Percentiles rank a stretch among this genome's conserved stretches.
These are phyloP conservation scores for Luscinia luscinia DNA, from an alignment of 2,797 vertebrate species.

Conservation along the genomic window DNA sequence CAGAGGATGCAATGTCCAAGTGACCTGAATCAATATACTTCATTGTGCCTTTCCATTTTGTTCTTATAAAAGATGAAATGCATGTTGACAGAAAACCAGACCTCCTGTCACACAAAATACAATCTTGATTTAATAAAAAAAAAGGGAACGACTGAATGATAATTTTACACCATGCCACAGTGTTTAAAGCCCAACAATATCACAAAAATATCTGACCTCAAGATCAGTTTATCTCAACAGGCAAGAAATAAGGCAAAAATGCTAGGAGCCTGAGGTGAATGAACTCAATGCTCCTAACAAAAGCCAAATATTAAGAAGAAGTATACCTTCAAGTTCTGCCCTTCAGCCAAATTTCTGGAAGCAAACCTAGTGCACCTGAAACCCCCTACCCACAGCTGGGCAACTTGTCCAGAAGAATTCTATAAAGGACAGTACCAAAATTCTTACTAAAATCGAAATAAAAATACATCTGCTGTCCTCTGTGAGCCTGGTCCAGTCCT, in stretches of 20 bases:
- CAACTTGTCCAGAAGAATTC: neutral
- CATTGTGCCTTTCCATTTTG: neutral
- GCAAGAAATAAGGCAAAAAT: neutral
- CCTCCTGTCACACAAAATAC: neutral
- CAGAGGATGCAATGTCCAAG: neutral
- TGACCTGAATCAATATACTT: neutral
- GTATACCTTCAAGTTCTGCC: neutral
- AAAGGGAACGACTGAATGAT: neutral
- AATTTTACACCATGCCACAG: neutral
- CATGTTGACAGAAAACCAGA: neutral
- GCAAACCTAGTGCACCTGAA: neutral
- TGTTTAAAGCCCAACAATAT: neutral
- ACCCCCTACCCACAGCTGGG: neutral
- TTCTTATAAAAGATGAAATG: neutral
- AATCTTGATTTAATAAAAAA: neutral
- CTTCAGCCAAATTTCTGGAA: neutral
- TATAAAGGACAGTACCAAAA: neutral
- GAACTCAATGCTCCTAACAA: neutral
- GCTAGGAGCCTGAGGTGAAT: accelerated
- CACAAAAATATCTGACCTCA: neutral
- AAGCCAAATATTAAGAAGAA: neutral
- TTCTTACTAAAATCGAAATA: neutral
- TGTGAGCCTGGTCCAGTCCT: neutral
- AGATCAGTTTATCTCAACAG: neutral
- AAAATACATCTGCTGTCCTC: neutral